phyloP scores from a whole-genome alignment of 2,113 vertebrate genomes.

The Zosterops pallidus region DNA sequence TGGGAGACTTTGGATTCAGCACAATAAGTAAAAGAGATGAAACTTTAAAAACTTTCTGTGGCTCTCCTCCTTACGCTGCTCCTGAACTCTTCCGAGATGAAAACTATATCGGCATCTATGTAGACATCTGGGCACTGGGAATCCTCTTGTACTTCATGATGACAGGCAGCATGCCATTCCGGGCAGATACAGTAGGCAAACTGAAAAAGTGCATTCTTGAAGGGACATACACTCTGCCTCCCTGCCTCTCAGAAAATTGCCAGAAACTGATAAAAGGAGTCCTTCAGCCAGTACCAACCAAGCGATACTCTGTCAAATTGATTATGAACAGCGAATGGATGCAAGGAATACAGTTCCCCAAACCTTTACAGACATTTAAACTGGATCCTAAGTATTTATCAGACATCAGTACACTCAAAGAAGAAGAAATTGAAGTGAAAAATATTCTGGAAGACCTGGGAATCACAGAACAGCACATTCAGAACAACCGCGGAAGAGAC shows the following conservation, averaged over 20 bases:
- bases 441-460: conserved; percentile 82
- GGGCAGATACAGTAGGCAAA: conserved; percentile 93
- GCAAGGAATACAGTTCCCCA: conserved; percentile 83
- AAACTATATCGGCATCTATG: conserved; percentile 85
- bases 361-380: conserved; percentile 84
- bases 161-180: conserved; percentile 91
- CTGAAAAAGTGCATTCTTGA: conserved; percentile 93
- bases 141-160: conserved; percentile 94
- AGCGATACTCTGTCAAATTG: conserved; percentile 84
- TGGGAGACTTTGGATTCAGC: conserved; percentile 98
- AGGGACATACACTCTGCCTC: conserved; percentile 82
- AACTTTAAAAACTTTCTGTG: conserved; percentile 93
- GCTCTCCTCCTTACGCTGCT: conserved; percentile 93
- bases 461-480: conserved; percentile 88
- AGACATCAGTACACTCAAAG: conserved; percentile 72
- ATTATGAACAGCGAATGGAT: conserved; percentile 93
- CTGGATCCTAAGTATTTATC: conserved; percentile 88
- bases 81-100: conserved; percentile 94
- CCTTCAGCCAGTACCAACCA: conserved; percentile 83
- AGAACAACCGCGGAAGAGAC: conserved; percentile 86
- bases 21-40: conserved; percentile 88
- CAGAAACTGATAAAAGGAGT: conserved; percentile 85
- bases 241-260: conserved; percentile 84
- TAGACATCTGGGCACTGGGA: conserved; percentile 94
- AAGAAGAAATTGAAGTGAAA: conserved; percentile 87